phyloP scores from a whole-genome alignment of 1,140 invertebrate genomes.

The Subanguina moxae region DNA sequence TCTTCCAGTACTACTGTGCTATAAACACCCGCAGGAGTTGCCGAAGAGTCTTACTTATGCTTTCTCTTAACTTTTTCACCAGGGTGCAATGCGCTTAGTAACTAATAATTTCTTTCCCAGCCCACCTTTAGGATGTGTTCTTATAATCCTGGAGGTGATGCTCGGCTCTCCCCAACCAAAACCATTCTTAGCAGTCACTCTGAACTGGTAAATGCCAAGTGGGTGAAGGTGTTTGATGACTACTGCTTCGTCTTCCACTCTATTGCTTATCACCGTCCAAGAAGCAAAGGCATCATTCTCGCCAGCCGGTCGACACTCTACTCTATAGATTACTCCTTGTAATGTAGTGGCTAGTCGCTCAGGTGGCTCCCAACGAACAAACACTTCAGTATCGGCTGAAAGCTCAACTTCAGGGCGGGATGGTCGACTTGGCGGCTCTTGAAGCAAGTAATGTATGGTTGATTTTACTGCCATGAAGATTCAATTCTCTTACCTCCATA shows the following conservation, averaged over 20 bases:
- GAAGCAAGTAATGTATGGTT: not conserved
- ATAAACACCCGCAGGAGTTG: too few species aligned
- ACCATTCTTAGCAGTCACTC: slow-evolving; percentile 79
- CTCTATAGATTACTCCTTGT: slow-evolving; percentile 64
- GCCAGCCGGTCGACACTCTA: slow-evolving; percentile 67
- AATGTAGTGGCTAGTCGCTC: slow-evolving; percentile 72
- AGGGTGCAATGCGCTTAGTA: too few species aligned
- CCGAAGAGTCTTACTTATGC: too few species aligned
- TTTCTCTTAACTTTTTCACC: too few species aligned
- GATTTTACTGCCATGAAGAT: too few species aligned
- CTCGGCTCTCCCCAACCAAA: slow-evolving; percentile 69
- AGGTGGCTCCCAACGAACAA: slow-evolving; percentile 71
- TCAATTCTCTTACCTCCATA: slow-evolving; percentile 58
- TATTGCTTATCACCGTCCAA: slow-evolving; percentile 79
- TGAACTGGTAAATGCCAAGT: slow-evolving; percentile 68
- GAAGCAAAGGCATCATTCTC: slow-evolving; percentile 61
- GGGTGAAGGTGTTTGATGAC: slow-evolving; percentile 74
- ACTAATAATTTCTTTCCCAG: not conserved
- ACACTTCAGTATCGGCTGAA: slow-evolving; percentile 77
- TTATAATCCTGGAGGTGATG: slow-evolving; percentile 60
- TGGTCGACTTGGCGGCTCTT: slow-evolving; percentile 66
- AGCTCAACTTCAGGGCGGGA: slow-evolving; percentile 79
- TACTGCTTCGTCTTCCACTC: slow-evolving; percentile 89
- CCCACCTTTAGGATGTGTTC: slow-evolving; percentile 53
- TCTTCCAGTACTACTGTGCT: too few species aligned